Conservation (phyloP, 2,888 invertebrate species). For the Doris montereyensis region DNA sequence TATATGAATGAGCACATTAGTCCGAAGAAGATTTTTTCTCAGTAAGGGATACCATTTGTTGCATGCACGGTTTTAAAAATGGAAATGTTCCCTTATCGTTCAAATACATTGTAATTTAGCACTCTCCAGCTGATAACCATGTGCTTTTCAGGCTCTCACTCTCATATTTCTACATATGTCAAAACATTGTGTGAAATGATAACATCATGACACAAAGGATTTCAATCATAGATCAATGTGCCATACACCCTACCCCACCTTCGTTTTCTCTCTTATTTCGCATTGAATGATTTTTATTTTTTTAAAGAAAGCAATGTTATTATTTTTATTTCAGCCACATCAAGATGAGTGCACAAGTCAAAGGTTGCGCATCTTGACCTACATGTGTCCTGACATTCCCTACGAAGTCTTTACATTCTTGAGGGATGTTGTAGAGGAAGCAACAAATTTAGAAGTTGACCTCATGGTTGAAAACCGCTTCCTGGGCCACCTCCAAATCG, state of each 20-base stretch:
- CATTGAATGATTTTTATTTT: not conserved
- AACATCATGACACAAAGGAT: no score
- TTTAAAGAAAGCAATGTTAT: not conserved
- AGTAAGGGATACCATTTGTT: no score
- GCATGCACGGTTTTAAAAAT: no score
- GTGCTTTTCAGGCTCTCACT: no score
- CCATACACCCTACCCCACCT: not conserved
- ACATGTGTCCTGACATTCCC: slow-evolving; percentile 79
- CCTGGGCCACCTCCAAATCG: slow-evolving; percentile 75
- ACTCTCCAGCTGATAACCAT: no score
- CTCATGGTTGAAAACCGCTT: slow-evolving; percentile 78
- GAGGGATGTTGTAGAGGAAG: slow-evolving; percentile 76
- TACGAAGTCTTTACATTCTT: slow-evolving; percentile 78
- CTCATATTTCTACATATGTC: no score
- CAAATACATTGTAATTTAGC: no score
- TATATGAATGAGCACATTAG: no score
- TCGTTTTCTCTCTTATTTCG: not conserved
- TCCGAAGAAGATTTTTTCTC: no score
- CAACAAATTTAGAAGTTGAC: slow-evolving; percentile 75
- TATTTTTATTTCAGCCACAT: not conserved
- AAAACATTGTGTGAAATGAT: no score
- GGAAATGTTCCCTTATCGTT: no score
- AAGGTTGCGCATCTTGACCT: slow-evolving; percentile 77
- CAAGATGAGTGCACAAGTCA: not conserved
- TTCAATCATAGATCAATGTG: no score